Conservation (phyloP, 2,797 vertebrate species). For the Acipenser transmontanus region DNA sequence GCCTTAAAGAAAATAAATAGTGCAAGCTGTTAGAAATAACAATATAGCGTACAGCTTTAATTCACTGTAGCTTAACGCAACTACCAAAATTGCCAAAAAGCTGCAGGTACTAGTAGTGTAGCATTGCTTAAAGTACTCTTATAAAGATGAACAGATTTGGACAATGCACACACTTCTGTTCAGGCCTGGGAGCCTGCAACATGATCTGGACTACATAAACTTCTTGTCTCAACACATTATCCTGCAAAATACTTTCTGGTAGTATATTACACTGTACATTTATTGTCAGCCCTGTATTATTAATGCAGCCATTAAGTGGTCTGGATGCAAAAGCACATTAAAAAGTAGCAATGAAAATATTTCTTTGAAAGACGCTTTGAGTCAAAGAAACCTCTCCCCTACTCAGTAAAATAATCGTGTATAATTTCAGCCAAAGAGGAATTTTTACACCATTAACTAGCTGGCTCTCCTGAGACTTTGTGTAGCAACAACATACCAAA, state of each 20-base stretch:
- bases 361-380: background rate
- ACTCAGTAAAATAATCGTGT: background rate
- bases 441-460: conserved; percentile 8
- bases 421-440: conserved; percentile 5
- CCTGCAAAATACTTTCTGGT: background rate
- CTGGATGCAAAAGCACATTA: background rate
- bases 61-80: no score
- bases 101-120: no score
- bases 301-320: background rate
- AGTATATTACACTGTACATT: background rate
- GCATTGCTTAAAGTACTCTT: no score
- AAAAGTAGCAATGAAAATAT: background rate
- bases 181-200: no score
- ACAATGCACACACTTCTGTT: no score
- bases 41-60: no score
- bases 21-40: no score
- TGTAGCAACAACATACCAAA: background rate
- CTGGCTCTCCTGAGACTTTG: conserved; percentile 5
- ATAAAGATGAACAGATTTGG: no score
- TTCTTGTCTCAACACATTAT: no score
- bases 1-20: no score
- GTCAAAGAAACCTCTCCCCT: background rate
- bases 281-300: background rate
- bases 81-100: no score
- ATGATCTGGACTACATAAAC: no score